Percentiles rank a stretch among this genome's conserved stretches.
Evolutionary conservation across 1,140 invertebrate species (phyloP).

Genomic region (Neotoxoptera formosana): DNA sequence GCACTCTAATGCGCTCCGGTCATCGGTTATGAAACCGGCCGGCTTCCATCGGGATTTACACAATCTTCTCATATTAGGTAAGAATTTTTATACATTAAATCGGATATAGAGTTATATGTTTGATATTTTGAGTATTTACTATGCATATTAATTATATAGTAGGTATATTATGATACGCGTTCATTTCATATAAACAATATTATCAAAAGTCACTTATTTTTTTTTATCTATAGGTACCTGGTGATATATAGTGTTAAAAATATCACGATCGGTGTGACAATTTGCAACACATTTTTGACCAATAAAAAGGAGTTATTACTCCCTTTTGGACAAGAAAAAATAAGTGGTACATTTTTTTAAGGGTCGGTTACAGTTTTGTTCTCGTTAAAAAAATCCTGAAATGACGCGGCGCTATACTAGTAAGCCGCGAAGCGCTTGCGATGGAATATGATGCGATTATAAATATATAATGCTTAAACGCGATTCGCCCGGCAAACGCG

Average conservation of each 20-base stretch:
- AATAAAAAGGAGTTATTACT: neutral
- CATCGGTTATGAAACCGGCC: too few species aligned
- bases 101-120: too few species aligned
- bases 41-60: too few species aligned
- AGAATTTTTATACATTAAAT: too few species aligned
- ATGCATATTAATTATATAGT: too few species aligned
- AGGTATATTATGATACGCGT: too few species aligned
- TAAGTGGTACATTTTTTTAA: neutral
- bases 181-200: too few species aligned
- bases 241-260: neutral
- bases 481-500: neutral
- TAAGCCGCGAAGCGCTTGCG: neutral
- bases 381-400: neutral
- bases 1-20: too few species aligned
- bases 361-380: neutral
- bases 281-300: neutral
- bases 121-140: too few species aligned
- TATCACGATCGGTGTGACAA: neutral
- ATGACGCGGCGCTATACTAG: neutral
- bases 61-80: too few species aligned
- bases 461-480: neutral
- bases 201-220: too few species aligned
- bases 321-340: neutral
- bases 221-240: too few species aligned
- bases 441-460: neutral